These are phyloP conservation scores for Amblyraja radiata DNA, from an alignment of 2,797 vertebrate species.

Conservation along the genomic window DNA sequence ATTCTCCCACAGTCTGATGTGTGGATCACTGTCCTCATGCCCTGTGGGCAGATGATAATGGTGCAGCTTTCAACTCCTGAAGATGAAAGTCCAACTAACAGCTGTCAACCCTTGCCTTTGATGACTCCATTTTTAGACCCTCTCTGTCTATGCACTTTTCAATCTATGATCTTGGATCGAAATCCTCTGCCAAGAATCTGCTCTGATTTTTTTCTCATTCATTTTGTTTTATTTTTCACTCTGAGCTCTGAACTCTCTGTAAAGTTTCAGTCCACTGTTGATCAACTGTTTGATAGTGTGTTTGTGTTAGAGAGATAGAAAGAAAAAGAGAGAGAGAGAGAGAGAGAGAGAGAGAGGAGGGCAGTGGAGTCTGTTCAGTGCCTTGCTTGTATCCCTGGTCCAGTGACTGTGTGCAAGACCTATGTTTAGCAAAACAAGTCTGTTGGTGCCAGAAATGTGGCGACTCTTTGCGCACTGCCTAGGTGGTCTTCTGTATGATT, in stretches of 20 bases:
- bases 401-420: no score
- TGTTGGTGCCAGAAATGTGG: no score
- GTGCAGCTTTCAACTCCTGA: neutral
- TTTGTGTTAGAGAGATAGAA: neutral
- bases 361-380: no score
- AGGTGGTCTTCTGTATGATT: no score
- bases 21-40: neutral
- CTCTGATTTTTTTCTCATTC: neutral
- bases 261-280: neutral
- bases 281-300: neutral
- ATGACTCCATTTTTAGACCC: neutral
- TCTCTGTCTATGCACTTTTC: neutral
- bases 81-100: neutral
- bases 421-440: no score
- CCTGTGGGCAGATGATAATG: neutral
- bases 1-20: neutral
- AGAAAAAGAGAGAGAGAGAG: no score
- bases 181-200: neutral
- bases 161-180: neutral
- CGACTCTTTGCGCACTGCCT: no score
- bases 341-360: no score
- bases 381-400: no score
- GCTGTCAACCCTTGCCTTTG: conserved; percentile 16
- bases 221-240: neutral
- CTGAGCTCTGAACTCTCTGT: neutral